Evolutionary conservation across 2,113 vertebrate genomes (phyloP).

Genomic region (Benitochromis conjunctus): DNA sequence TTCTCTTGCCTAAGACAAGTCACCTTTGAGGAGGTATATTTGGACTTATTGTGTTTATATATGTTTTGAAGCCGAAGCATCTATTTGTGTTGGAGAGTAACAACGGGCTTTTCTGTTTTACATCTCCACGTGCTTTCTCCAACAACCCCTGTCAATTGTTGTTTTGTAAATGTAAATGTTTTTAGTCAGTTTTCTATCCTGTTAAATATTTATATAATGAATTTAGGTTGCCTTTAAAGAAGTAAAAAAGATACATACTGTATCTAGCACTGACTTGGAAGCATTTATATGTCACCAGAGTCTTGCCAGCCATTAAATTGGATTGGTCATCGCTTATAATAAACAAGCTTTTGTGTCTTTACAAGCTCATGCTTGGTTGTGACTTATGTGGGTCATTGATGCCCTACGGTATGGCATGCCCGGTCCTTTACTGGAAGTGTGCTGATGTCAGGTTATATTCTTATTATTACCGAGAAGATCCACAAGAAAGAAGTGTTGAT

Average conservation of each 20-base stretch:
- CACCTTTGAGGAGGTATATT: not conserved
- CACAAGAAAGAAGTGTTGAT: conserved; percentile 11
- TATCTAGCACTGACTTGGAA: not conserved
- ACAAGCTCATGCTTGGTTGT: conserved; percentile 9
- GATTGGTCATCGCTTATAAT: conserved; percentile 37
- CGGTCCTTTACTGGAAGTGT: conserved; percentile 54
- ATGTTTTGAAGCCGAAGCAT: conserved; percentile 15
- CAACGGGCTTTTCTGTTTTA: conserved; percentile 31
- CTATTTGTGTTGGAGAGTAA: conserved; percentile 42
- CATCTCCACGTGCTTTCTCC: not conserved
- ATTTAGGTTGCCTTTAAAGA: not conserved
- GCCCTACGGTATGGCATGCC: conserved; percentile 49
- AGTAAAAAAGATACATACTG: not conserved
- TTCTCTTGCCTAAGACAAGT: not conserved
- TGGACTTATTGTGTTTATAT: not conserved
- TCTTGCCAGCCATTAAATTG: not conserved
- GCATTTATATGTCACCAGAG: not conserved
- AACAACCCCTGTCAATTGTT: not conserved
- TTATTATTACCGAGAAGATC: conserved; percentile 24
- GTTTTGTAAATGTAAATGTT: not conserved
- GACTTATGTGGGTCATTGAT: conserved; percentile 65
- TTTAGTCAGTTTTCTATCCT: not conserved
- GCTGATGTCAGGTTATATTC: conserved; percentile 50
- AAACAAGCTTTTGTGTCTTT: not conserved
- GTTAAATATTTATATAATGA: not conserved